phyloP scores from a whole-genome alignment of 2,888 invertebrate genomes.

The Pristionchus entomophagus region DNA sequence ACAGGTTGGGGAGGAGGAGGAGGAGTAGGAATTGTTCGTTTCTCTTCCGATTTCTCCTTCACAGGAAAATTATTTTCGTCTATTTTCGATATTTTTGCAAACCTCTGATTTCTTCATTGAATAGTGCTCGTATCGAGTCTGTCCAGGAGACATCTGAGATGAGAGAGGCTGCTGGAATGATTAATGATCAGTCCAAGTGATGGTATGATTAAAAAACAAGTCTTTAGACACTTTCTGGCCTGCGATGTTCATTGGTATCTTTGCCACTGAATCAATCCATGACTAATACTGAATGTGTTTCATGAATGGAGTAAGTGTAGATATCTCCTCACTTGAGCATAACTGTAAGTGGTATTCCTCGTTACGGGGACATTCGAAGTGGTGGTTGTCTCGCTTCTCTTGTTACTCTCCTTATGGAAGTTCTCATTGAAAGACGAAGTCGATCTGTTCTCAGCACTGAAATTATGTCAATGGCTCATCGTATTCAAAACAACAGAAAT shows the following conservation, averaged over 20 bases:
- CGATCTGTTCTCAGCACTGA: background rate
- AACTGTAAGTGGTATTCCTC: constrained; percentile 58
- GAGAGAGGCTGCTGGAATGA: constrained; percentile 21
- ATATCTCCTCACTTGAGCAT: constrained; percentile 53
- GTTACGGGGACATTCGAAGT: constrained; percentile 53
- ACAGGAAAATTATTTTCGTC: background rate
- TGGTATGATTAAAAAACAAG: background rate
- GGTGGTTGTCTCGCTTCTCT: constrained; percentile 50
- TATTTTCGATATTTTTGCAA: background rate
- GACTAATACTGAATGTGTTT: no score
- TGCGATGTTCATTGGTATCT: no score
- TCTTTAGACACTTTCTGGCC: no score
- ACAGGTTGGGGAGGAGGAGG: background rate
- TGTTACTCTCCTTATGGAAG: background rate
- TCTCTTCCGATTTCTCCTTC: background rate
- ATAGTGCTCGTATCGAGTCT: constrained; percentile 44
- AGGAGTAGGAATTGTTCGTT: background rate
- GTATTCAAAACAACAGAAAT: background rate
- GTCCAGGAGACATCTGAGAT: constrained; percentile 13
- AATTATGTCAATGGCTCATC: background rate
- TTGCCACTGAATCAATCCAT: no score
- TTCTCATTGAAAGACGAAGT: constrained; percentile 25
- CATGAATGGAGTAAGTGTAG: no score
- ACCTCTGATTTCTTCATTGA: constrained; percentile 25
- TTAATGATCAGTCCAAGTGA: background rate